A percentile compares a stretch with the other conserved stretches of the same genome.
Evolutionary conservation across 2,797 vertebrate genomes (phyloP).

Genomic region (Perodicticus potto): DNA sequence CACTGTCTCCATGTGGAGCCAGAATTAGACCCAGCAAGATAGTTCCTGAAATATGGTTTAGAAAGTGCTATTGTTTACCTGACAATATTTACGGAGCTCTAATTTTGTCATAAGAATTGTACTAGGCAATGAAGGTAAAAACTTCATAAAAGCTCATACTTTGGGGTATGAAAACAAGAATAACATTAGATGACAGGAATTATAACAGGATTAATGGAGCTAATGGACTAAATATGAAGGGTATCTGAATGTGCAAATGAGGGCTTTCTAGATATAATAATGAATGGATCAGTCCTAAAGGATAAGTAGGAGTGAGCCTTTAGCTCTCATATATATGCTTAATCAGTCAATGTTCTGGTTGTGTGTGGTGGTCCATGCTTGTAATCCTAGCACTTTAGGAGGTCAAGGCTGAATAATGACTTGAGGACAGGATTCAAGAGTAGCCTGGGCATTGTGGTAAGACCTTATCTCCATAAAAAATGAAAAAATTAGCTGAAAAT

Average conservation of each 20-base stretch:
- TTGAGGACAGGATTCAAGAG: background rate
- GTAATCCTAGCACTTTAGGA: background rate
- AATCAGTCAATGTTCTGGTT: background rate
- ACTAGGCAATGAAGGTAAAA: background rate
- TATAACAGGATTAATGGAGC: background rate
- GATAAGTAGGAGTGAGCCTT: background rate
- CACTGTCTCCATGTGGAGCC: background rate
- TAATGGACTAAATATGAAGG: background rate
- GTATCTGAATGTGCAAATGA: background rate
- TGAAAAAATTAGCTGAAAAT: background rate
- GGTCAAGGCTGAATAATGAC: too few species aligned
- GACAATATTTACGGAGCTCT: conserved; percentile 1
- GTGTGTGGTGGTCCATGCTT: background rate
- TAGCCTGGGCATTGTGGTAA: background rate
- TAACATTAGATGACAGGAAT: background rate
- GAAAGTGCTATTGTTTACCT: background rate
- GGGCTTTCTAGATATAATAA: background rate
- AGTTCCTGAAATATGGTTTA: conserved; percentile 26
- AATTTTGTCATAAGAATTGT: background rate
- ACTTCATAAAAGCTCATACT: background rate
- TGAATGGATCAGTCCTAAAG: background rate
- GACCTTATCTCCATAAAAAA: background rate
- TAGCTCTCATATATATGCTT: background rate
- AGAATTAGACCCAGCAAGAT: background rate
- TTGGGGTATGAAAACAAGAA: background rate